Evolutionary conservation across 2,797 vertebrate genomes (phyloP).

Genomic region (Phoxinus dragarum): DNA sequence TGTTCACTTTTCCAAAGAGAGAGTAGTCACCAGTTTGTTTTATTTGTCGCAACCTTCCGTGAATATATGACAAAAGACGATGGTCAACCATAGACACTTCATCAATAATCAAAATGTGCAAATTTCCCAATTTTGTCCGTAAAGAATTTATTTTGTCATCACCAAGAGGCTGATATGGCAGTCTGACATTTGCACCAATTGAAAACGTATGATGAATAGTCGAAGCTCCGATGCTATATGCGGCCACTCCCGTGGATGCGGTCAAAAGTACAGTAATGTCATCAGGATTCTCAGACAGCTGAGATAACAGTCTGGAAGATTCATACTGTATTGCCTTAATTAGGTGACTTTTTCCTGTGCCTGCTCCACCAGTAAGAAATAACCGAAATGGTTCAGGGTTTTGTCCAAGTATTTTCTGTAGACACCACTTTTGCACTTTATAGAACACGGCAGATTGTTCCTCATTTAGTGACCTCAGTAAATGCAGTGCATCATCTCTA

Average conservation of each 20-base stretch:
- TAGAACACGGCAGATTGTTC: conserved; percentile 32
- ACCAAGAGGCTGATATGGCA: conserved; percentile 40
- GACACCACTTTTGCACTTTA: conserved; percentile 26
- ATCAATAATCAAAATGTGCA: conserved; percentile 56
- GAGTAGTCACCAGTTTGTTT: no score
- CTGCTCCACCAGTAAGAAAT: conserved; percentile 46
- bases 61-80: conserved; percentile 43
- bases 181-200: not conserved
- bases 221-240: conserved; percentile 33
- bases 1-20: not conserved
- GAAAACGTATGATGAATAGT: not conserved
- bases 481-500: not conserved
- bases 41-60: no score
- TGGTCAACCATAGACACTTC: conserved; percentile 59
- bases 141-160: conserved; percentile 53
- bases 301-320: not conserved
- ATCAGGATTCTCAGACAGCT: conserved; percentile 25
- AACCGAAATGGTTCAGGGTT: conserved; percentile 43
- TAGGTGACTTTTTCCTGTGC: conserved; percentile 35
- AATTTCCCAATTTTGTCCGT: not conserved
- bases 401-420: conserved; percentile 18
- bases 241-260: conserved; percentile 38
- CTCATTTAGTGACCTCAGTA: conserved; percentile 16
- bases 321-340: conserved; percentile 55
- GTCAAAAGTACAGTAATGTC: conserved; percentile 35